Percentiles rank a stretch among this genome's conserved stretches.
phyloP scores from a whole-genome alignment of 2,113 vertebrate genomes.

The Maccullochella peelii region DNA sequence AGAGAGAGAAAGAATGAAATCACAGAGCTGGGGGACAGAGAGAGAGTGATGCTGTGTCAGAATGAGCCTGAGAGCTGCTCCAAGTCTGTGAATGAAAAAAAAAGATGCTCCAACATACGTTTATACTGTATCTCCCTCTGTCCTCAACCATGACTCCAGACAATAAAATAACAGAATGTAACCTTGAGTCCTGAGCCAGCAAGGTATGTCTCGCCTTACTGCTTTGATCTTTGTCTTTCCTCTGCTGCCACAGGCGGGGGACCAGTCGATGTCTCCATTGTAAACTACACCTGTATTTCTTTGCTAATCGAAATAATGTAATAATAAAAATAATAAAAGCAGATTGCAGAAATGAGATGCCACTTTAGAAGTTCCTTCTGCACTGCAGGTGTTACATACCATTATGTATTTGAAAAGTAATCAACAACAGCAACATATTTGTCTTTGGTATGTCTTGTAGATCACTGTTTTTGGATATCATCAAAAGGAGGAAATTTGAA shows the following conservation, averaged over 20 bases:
- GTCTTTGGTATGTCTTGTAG: not conserved
- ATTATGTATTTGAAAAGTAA: not conserved
- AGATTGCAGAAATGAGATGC: not conserved
- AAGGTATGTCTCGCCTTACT: slow-evolving; percentile 21
- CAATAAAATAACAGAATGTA: slow-evolving; percentile 18
- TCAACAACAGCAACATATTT: not conserved
- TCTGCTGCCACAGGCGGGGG: slow-evolving; percentile 18
- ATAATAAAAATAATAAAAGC: not conserved
- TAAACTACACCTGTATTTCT: slow-evolving; percentile 16
- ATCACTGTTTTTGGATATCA: not conserved
- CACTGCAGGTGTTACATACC: not conserved
- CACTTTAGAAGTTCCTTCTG: not conserved
- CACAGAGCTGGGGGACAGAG: not conserved
- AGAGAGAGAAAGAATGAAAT: slow-evolving; percentile 22
- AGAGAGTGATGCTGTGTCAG: not conserved
- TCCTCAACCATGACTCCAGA: slow-evolving; percentile 38
- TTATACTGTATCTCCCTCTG: not conserved
- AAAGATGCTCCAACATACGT: not conserved
- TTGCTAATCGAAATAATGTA: slow-evolving; percentile 10
- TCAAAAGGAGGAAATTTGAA: not conserved
- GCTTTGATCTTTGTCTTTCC: slow-evolving; percentile 41
- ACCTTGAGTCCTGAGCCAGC: slow-evolving; percentile 38
- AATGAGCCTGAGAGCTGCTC: slow-evolving; percentile 19
- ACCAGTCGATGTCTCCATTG: not conserved
- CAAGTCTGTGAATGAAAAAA: slow-evolving; percentile 19